Evolutionary conservation across 2,888 invertebrate genomes (phyloP), one percentile per base, ranked within the genome.

Genomic region (Cacoxenus indagator): DNA sequence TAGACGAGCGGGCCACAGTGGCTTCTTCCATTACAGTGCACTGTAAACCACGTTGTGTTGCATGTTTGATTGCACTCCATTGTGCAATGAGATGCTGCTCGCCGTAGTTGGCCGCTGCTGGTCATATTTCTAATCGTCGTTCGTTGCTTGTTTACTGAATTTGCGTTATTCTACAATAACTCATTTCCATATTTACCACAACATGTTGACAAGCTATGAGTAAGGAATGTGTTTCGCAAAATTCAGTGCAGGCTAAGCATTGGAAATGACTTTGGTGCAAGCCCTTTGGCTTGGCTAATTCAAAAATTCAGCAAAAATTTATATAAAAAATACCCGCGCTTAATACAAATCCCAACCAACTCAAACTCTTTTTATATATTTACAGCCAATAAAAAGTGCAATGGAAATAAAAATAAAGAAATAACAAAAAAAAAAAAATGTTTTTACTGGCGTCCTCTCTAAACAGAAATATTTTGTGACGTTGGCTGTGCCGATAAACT

Each of bases 11-110:
- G n/a, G n/a, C n/a, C n/a, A n/a, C n/a, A n/a, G n/a, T n/a, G n/a
- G n/a, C n/a, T n/a, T n/a, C n/a, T n/a, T n/a, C n/a, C n/a, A n/a
- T n/a, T n/a, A n/a, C n/a, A 43, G 43, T 43, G 61, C 43, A 24
- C 26, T 62, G 61, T 62, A 62, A 62, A 24, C 24, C 43, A 45
- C 31, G 19, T 62, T 31, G 26, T 31, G 61, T 62, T 43, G 31
- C 61, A 45, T 43, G 45, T 62, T 62, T 62, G 61, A 62, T 62
- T 62, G 24, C 26, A 31, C 24, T 62, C 43, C 61, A 62, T 62
- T 62, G 61, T 62, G 24, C 26, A n/a, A n/a, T 51, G 51, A 6
- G 22, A n/a, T n/a, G n/a, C n/a, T n/a, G n/a, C 1, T n/a, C 2
- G 4, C 14, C n/a, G 19, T 48, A 17, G 8, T 8, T 8, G 14